These are phyloP conservation scores for Oxyteleia sp. DNA, from an alignment of 2,888 invertebrate species.

Conservation along the genomic window DNA sequence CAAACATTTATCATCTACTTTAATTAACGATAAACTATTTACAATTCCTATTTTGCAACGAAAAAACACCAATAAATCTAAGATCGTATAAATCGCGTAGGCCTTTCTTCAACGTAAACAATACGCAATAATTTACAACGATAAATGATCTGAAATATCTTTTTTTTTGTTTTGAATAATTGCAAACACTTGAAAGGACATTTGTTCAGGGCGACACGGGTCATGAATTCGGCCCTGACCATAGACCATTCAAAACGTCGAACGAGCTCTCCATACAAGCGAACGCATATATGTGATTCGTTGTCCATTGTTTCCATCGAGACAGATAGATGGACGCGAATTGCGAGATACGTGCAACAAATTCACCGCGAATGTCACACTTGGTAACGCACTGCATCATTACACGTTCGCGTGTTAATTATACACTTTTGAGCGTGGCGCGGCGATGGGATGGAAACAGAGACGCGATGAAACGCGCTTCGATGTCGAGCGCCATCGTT, in stretches of 20 bases:
- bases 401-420: constrained; percentile 61
- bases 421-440: constrained; percentile 48
- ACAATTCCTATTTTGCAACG: no score
- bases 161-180: constrained; percentile 34
- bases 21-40: no score
- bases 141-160: constrained; percentile 9
- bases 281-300: constrained; percentile 38
- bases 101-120: not conserved
- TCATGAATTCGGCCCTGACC: constrained; percentile 53
- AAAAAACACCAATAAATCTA: no score
- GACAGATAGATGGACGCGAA: constrained; percentile 60
- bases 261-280: constrained; percentile 34
- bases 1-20: no score
- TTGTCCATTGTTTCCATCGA: constrained; percentile 61
- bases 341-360: constrained; percentile 59
- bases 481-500: constrained; percentile 29
- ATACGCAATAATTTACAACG: not conserved
- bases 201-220: constrained; percentile 45
- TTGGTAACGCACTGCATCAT: constrained; percentile 64
- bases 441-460: constrained; percentile 12
- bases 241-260: constrained; percentile 48
- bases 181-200: constrained; percentile 44
- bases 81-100: no score
- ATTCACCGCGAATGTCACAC: constrained; percentile 67
- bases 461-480: constrained; percentile 31